Base-by-base conservation (phyloP, 2,113 vertebrate genomes). In the Muscicapa adusta region DNA sequence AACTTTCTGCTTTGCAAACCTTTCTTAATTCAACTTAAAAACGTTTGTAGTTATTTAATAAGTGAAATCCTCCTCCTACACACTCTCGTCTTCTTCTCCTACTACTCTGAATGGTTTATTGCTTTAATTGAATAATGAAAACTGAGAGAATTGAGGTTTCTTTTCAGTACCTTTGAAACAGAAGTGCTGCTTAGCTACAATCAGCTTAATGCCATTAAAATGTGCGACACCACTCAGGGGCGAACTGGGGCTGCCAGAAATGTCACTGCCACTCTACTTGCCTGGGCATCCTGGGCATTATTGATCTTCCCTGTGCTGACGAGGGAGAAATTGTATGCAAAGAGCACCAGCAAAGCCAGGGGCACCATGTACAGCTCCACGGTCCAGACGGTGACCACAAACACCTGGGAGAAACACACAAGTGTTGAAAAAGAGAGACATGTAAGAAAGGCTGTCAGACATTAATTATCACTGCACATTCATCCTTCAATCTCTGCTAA, bases 361-460 rank as follows among this genome's bases (percentile, higher is more conserved):
- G 99, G 99, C 91, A 99, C 94, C 99, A 99, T 99, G 97, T 99
- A 99, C 74, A 99, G 98, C 68, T 99, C 99, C 95, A 99, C 98
- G 18, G 98, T 97, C 99, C 99, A 99, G 84, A 99, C 98, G 0
- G 98, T 98, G 97, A 99, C 95, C 78, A 99, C 93, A 94, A 99
- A 99, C 28, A 99, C 98, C 99, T 99, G 97, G 77, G 78, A 95
- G 71, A 88, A 97, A 76, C 18, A 65, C 0, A 53, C 29, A 56
- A 48, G 68, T 7, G 45, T 45, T 51, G 50, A 33, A 62, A 81
- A 19, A 65, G 40, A 53, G 19, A n/a, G 15, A 31, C 15, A 20
- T 0, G 8, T 15, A 31, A 89, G 53, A 61, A 80, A 56, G 24
- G 53, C 60, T 83, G 89, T 43, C 48, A 85, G 80, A n/a, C 82